These are phyloP conservation scores for Troides helena DNA, from an alignment of 2,888 invertebrate genomes.

Conservation along the genomic window DNA sequence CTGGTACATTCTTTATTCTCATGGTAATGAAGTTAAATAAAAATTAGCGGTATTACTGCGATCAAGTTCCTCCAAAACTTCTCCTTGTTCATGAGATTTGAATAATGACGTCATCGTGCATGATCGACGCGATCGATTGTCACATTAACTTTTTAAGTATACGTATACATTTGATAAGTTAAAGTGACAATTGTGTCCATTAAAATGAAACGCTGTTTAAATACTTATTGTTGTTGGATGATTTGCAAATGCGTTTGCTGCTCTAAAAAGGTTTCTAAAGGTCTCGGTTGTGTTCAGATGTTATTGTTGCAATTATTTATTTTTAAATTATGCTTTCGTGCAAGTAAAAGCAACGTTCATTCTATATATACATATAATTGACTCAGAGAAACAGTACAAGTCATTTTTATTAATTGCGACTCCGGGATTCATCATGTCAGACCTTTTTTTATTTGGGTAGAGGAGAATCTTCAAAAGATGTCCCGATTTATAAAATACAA, in stretches of 20 bases:
- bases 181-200: neutral
- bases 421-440: too few relatives aligned
- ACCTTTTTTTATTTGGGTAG: too few relatives aligned
- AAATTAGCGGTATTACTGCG: too few relatives aligned
- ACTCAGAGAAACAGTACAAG: too few relatives aligned
- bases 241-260: neutral
- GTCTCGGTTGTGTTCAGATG: neutral
- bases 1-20: too few relatives aligned
- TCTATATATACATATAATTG: too few relatives aligned
- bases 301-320: neutral
- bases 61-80: too few relatives aligned
- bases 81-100: neutral
- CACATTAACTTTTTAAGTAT: neutral
- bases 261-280: neutral
- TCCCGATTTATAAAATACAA: too few relatives aligned
- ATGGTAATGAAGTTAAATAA: too few relatives aligned
- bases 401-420: too few relatives aligned
- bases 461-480: too few relatives aligned
- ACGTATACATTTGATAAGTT: neutral
- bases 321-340: neutral
- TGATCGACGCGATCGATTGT: too few relatives aligned
- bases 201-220: neutral
- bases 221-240: neutral
- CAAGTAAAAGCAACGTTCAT: neutral
- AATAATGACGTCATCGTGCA: neutral